phyloP scores from a whole-genome alignment of 2,113 vertebrate species.

The Aldabrachelys gigantea region DNA sequence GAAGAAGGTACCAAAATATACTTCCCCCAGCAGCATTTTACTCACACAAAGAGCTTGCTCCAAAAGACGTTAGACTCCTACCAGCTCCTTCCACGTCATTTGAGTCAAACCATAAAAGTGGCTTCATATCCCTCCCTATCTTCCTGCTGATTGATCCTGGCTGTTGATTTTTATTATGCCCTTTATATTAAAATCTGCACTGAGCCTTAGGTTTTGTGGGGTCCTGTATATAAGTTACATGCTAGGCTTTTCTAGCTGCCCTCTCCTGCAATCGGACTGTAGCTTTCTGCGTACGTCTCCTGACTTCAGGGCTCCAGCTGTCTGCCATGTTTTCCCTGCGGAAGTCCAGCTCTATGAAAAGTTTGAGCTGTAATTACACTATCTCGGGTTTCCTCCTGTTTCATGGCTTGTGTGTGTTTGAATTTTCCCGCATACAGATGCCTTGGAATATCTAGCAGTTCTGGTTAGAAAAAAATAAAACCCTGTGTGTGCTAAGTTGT shows the following conservation, averaged over 20 bases:
- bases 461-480: background rate
- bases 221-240: background rate
- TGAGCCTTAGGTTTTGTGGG: background rate
- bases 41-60: accelerated
- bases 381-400: background rate
- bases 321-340: background rate
- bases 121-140: background rate
- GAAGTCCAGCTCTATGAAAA: accelerated
- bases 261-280: accelerated
- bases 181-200: background rate
- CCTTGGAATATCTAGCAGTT: background rate
- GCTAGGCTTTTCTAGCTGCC: background rate
- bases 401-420: background rate
- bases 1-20: accelerated
- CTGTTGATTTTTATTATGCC: background rate
- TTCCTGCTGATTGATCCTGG: background rate
- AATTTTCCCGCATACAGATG: accelerated
- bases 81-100: background rate
- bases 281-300: background rate
- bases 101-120: background rate
- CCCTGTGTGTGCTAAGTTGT: background rate
- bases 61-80: background rate
- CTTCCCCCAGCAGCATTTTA: accelerated
- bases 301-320: background rate
- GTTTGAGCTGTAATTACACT: accelerated